Evolutionary conservation across 1,140 invertebrate species (phyloP), one percentile per base, ranked within the genome.

Genomic region (Stenopsyche tienmushanensis): DNA sequence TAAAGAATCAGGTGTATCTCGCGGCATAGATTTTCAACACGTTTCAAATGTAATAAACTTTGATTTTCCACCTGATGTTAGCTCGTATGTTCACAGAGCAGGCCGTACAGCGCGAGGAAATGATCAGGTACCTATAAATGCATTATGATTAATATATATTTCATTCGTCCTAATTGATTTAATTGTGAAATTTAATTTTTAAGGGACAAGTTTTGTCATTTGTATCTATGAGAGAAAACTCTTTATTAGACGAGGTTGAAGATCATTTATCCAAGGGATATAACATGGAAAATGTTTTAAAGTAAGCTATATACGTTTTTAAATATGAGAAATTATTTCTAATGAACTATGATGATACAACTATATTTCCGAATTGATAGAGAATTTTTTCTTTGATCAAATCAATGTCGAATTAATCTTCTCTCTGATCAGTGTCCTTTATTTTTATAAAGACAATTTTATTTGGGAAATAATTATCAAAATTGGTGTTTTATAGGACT

Each of bases 31-130:
- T 80, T 99, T 99, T 77, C 94, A 98, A 73, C 93, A 90, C 78
- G 96, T 99, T 0, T 89, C 95, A 0, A 98, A 98, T 82, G 93
- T 99, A 0, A 91, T 99, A 34, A 99, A 99, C 79, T 99, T 99
- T 80, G 97, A 99, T 77, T 98, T 98, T 79, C 97, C 97, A 0
- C 74, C 84, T 0, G 89, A 92, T 75, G 84, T 93, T 0, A 89
- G 87, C 66, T 89, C 94, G 0, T 99, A 99, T 73, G 88, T 99
- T 68, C 97, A 99, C 77, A 82, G 97, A 73, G 95, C 94, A 9
- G 97, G 96, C 1, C 84, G 94, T 70, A 98, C 97, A 3, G 97
- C 97, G 0, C 83, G 97, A 67, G 97, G 94, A 13, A 93, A 90
- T 66, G 96, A 96, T 78, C 86, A 92, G 75, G 85, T 85, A n/a